Evolutionary conservation across 1,140 invertebrate genomes (phyloP).

Genomic region (Schlechtendalia chinensis): DNA sequence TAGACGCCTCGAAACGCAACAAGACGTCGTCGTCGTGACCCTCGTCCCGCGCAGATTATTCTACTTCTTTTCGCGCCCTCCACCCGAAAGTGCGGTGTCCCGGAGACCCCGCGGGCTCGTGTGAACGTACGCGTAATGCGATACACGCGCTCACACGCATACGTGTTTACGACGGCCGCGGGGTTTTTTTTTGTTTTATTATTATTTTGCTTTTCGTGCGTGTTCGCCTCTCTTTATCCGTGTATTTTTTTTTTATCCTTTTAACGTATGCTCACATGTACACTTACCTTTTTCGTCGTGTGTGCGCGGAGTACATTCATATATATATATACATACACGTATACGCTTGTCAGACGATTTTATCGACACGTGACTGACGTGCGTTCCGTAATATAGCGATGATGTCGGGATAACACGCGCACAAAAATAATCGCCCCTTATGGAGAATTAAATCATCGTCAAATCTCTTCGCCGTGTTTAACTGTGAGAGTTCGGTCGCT

Average conservation of each 20-base stretch:
- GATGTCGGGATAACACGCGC: no score
- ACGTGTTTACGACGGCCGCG: no score
- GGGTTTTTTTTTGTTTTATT: neutral
- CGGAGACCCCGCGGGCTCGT: neutral
- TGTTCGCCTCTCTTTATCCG: neutral
- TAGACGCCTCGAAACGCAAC: neutral
- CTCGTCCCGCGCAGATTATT: slow-evolving; percentile 10
- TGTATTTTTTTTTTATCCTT: neutral
- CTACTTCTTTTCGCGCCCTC: slow-evolving; percentile 17
- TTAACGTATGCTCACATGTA: neutral
- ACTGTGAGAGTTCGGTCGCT: no score
- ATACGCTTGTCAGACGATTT: no score
- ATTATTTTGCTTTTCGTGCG: neutral
- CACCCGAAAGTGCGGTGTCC: no score
- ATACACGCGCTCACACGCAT: neutral
- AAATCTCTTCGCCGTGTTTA: no score
- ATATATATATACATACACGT: no score
- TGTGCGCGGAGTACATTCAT: no score
- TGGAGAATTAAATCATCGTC: no score
- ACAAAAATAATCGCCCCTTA: no score
- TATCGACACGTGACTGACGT: no score
- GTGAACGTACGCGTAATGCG: neutral
- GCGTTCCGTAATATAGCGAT: no score
- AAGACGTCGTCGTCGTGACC: neutral
- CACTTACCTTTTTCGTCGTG: neutral